Evolutionary conservation across 1,140 invertebrate genomes (phyloP).

Genomic region (Ctenoplectra terminalis): DNA sequence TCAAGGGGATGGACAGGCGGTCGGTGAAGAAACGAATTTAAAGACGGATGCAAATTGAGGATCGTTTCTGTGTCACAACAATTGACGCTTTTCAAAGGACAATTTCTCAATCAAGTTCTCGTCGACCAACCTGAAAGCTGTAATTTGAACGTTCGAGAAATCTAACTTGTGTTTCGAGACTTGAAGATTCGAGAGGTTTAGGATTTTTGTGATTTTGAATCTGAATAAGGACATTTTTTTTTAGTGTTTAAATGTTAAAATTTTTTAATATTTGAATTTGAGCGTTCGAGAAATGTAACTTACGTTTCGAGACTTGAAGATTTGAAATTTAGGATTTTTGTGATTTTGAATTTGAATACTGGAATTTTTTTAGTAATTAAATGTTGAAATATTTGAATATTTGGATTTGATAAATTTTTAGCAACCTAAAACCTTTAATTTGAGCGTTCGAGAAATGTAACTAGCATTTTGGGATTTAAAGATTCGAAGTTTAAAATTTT

Average conservation of each 20-base stretch:
- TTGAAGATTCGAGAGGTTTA: background rate
- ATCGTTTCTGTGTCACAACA: constrained; percentile 20
- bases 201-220: background rate
- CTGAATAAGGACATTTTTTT: background rate
- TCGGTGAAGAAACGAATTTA: constrained; percentile 40
- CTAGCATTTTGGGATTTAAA: no score
- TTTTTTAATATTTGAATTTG: background rate
- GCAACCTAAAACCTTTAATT: no score
- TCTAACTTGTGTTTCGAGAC: background rate
- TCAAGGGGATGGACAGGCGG: constrained; percentile 18
- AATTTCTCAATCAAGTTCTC: constrained; percentile 5
- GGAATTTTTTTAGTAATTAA: no score
- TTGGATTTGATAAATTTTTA: no score
- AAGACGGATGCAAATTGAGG: constrained; percentile 33
- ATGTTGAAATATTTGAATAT: no score
- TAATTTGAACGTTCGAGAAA: background rate
- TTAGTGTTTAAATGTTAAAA: background rate
- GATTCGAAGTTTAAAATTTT: no score
- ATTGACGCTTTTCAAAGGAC: background rate
- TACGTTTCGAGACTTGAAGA: no score
- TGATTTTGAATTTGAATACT: no score
- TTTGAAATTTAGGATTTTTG: no score
- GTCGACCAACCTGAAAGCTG: background rate
- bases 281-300: no score
- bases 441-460: no score